Evolutionary conservation across 2,113 vertebrate genomes (phyloP).

Genomic region (Hyla sarda): DNA sequence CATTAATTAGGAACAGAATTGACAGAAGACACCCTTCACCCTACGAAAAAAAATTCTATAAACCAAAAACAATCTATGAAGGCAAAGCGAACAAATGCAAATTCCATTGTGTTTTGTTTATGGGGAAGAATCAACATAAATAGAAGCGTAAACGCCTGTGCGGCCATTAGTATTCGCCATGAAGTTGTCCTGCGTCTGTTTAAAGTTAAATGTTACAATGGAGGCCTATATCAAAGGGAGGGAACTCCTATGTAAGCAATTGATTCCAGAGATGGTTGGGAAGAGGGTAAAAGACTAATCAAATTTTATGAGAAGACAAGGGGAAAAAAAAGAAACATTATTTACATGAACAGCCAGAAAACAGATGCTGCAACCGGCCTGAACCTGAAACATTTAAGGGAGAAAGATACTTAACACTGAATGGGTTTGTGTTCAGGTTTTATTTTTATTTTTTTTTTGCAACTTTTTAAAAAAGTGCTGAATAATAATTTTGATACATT

Average conservation of each 20-base stretch:
- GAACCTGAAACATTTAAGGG: neutral
- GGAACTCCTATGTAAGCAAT: slow-evolving; percentile 68
- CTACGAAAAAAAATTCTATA: neutral
- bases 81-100: slow-evolving; percentile 49
- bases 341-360: slow-evolving; percentile 48
- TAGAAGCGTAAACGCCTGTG: slow-evolving; percentile 65
- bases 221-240: slow-evolving; percentile 71
- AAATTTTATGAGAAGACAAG: slow-evolving; percentile 70
- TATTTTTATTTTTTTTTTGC: neutral
- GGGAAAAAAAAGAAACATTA: slow-evolving; percentile 39
- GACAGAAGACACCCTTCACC: slow-evolving; percentile 23
- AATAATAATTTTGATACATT: neutral
- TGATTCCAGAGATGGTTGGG: slow-evolving; percentile 68
- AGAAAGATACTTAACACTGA: neutral
- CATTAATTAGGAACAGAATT: slow-evolving; percentile 47
- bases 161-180: slow-evolving; percentile 66
- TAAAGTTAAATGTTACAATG: slow-evolving; percentile 71
- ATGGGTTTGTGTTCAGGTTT: neutral
- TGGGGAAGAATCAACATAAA: slow-evolving; percentile 66
- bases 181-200: slow-evolving; percentile 62
- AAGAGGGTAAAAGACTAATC: slow-evolving; percentile 65
- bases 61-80: neutral
- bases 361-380: slow-evolving; percentile 28
- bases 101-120: slow-evolving; percentile 65
- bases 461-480: neutral